These are phyloP conservation scores for Drosophila prosaltans DNA, from an alignment of 1,140 invertebrate genomes.

Conservation along the genomic window DNA sequence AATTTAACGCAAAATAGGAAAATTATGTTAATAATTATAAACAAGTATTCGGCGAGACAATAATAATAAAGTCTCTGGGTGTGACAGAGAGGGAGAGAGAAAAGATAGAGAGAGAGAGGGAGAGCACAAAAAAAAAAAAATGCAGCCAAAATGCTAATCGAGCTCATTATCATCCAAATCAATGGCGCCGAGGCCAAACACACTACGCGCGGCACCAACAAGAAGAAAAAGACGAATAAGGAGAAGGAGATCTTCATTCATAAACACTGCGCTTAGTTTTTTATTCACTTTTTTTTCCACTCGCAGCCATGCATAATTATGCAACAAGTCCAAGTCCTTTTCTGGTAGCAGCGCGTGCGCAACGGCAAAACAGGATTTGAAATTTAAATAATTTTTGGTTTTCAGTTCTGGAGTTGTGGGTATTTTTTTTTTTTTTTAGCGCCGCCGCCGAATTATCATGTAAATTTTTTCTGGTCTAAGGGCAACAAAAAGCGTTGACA, in stretches of 20 bases:
- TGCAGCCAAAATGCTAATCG: slow-evolving; percentile 80
- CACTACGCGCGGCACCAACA: slow-evolving; percentile 18
- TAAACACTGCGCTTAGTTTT: slow-evolving; percentile 74
- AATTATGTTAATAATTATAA: slow-evolving; percentile 82
- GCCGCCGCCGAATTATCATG: slow-evolving; percentile 75
- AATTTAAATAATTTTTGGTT: slow-evolving; percentile 64
- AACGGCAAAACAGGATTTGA: slow-evolving; percentile 70
- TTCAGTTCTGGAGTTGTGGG: slow-evolving; percentile 2
- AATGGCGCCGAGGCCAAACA: slow-evolving; percentile 47
- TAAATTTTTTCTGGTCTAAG: slow-evolving; percentile 71
- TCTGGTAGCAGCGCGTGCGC: slow-evolving; percentile 72
- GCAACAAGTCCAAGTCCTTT: slow-evolving; percentile 78
- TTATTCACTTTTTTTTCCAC: slow-evolving; percentile 54
- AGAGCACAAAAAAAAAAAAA: slow-evolving; percentile 38
- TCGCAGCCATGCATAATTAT: slow-evolving; percentile 78
- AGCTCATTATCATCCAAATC: slow-evolving; percentile 80
- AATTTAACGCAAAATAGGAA: slow-evolving; percentile 74
- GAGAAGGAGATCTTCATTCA: slow-evolving; percentile 71
- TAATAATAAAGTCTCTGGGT: slow-evolving; percentile 25
- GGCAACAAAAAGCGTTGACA: slow-evolving; percentile 39
- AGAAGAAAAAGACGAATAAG: background rate
- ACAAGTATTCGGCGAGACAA: slow-evolving; percentile 56
- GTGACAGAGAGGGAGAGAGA: background rate
- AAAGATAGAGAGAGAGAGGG: too few species aligned
- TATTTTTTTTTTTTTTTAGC: slow-evolving; percentile 49